Evolutionary conservation across 2,797 vertebrate species (phyloP).

Genomic region (Acanthurus leucopareius): DNA sequence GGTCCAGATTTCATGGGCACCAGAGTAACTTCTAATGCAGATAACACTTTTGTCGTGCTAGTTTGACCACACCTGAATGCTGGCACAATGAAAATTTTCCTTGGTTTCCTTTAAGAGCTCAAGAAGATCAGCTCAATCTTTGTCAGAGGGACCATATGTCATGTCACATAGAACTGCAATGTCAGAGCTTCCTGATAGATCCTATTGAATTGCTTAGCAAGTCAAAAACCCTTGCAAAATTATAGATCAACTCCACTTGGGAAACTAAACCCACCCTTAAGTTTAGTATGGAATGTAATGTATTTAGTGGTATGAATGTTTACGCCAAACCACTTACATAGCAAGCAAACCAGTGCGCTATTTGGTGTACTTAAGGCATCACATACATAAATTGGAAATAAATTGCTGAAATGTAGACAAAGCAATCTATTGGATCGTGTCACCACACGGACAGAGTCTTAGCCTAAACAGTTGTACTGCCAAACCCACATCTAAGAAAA

Average conservation of each 20-base stretch:
- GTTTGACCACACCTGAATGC: background rate
- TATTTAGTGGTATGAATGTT: slow-evolving; percentile 17
- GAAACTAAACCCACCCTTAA: background rate
- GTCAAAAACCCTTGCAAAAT: background rate
- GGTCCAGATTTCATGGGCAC: background rate
- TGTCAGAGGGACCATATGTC: background rate
- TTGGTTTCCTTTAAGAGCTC: background rate
- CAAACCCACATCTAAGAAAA: slow-evolving; percentile 58
- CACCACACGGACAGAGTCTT: background rate
- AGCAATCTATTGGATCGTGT: slow-evolving; percentile 9
- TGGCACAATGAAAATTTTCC: slow-evolving; percentile 4
- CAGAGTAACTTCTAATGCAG: slow-evolving; percentile 2
- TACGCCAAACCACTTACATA: slow-evolving; percentile 22
- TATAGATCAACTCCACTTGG: background rate
- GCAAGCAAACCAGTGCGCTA: slow-evolving; percentile 15
- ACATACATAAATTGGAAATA: background rate
- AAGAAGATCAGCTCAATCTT: slow-evolving; percentile 11
- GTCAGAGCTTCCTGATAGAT: background rate
- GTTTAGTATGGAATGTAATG: slow-evolving; percentile 5
- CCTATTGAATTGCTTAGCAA: slow-evolving; percentile 10
- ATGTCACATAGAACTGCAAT: background rate
- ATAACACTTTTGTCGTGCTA: slow-evolving; percentile 6
- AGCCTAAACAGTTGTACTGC: slow-evolving; percentile 6
- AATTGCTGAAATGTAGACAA: slow-evolving; percentile 24
- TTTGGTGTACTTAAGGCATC: slow-evolving; percentile 14